Base-by-base conservation (phyloP, 2,797 vertebrate genomes). In the Jordanella pulchra region DNA sequence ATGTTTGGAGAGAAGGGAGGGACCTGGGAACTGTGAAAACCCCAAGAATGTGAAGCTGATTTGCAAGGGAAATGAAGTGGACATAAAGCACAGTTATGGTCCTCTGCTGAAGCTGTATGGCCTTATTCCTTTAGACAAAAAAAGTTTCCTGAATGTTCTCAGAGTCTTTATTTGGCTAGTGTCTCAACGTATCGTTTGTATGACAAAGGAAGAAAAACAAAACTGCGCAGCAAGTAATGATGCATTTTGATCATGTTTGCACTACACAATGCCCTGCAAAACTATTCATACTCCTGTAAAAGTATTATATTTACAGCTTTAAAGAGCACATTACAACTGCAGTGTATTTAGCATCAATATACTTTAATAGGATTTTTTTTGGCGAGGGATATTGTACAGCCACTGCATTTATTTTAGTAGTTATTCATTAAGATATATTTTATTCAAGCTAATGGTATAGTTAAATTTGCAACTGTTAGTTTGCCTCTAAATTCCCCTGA, bases 1-100 rank as follows among this genome's bases (percentile, higher is more conserved):
- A 80, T 81, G 60, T 85, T 67, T 67, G 3, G 76, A 76, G 84
- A 68, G 80, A 74, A 83, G 65, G 55, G 79, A 77, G 78, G 63
- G 85, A 81, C 81, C 84, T 78, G 88, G 87, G 86, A 91, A 83
- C 86, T 85, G 88, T 75, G 87, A 89, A 90, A 86, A 80, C 82
- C 45, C 80, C n/a, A 89, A 89, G 91, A 93, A 91, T 89, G 9
- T 35, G 61, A 82, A 63, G 82, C 89, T 89, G 88, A 94, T 95
- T 95, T 95, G 94, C 93, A 94, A 94, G 93, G 88, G 93, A 96
- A 96, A 95, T 93, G 35, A 75, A 72, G 91, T 90, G 83, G 90
- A 91, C 90, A 93, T 85, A 85, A 93, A 89, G 77, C 81, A 72
- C 71, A 63, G 83, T 87, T 92, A 76, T 86, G 80, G 79, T 86